Evolutionary conservation across 2,113 vertebrate genomes (phyloP), one percentile per base, ranked within the genome.

Genomic region (Coregonus clupeaformis): DNA sequence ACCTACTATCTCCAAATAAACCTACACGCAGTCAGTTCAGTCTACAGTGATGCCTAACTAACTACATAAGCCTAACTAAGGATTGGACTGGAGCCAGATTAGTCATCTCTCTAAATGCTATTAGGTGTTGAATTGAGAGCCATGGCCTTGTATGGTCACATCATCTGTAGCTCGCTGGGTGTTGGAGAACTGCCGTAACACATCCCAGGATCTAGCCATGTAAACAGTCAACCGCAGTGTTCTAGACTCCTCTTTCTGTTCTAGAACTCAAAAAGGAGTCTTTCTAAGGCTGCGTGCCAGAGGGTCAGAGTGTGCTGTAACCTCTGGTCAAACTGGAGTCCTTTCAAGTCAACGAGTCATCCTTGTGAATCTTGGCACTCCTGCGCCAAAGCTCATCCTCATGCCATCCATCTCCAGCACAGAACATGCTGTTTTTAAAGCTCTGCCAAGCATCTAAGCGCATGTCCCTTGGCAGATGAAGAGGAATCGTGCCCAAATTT

Each of bases 121-220:
- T 66, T 27, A 79, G 77, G 76, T 32, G 74, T 80, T 82, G 72
- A 78, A 25, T 24, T 22, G 14, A 64, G 55, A 52, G 86, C 73
- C 86, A 86, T 27, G 69, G 73, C 93, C 93, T 90, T 93, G 86
- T 93, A 92, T 89, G 92, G 93, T 87, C 87, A 91, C 68, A 55
- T 30, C 69, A 72, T 73, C 36, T 42, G 36, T 42, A 42, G 36
- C 36, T 76, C 47, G 86, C 80, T n/a, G 76, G 68, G 76, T 85
- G 84, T 82, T 81, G 80, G 81, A 86, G 82, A 81, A 84, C 88
- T 87, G 87, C 71, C 82, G 86, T 77, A 29, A 82, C 86, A 87
- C 81, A 84, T 82, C 81, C 77, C 80, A 79, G 85, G 75, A 3
- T 24, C 83, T n/a, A 24, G 57, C 16, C 80, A 60, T 81, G 64